Base-by-base conservation (phyloP, 1,140 invertebrate genomes). In the Paracyclopina nana region DNA sequence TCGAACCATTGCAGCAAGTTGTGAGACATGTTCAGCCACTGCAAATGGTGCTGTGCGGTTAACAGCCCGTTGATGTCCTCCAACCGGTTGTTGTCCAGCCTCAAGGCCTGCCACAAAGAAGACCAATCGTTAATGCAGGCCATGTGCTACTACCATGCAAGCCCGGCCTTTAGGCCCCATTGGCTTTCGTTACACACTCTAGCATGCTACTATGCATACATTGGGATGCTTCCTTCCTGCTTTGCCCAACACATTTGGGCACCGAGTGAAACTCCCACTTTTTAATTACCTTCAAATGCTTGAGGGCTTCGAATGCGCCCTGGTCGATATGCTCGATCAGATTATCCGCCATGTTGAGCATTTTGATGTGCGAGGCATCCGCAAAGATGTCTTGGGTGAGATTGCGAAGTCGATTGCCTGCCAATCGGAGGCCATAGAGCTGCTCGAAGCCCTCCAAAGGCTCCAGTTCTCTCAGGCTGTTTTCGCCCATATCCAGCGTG, bases 1-100 rank as follows among this genome's bases (percentile, higher is more conserved):
- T 88, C 83, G 61, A 87, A 87, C 80, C 82, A 84, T 40, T 82
- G 76, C 58, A 90, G 67, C 60, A 70, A 71, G 69, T 90, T 88
- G 64, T 84, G 79, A 1, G 82, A 85, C 8, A 87, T 68, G 64
- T 90, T 88, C 25, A 90, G 65, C 75, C 83, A 79, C 55, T 84
- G 65, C 26, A 90, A 68, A 54, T 77, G 81, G 0, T 79, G 72
- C 6, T 87, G 66, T 11, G 77, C 78, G 20, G 78, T 74, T 60
- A 85, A 84, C 5, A 86, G 76, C 1, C 82, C 82, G 63, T 85
- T 83, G 38, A 88, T 80, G 57, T 86, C 80, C 5, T 80, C 77
- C 18, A 90, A 67, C 56, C 77, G 79, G 62, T 88, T 90, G 16
- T 79, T 78, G 60, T 88, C 82, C 45, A 90, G 64, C 14, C 83